Conservation (phyloP, 2,797 vertebrate genomes). For the Lophius americanus region DNA sequence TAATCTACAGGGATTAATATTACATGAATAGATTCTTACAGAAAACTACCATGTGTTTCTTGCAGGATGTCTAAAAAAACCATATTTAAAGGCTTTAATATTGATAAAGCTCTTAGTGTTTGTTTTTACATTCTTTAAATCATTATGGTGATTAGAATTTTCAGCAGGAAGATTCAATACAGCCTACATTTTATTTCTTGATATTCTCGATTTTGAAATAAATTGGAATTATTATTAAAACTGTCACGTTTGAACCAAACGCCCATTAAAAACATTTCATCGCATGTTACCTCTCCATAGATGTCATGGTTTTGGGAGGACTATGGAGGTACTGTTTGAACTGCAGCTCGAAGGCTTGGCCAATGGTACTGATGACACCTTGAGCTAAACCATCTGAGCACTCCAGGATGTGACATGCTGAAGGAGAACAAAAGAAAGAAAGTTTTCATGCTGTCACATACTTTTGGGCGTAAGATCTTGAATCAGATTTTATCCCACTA, state of each 20-base stretch:
- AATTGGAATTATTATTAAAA: neutral
- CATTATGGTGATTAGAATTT: neutral
- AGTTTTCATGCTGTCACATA: neutral
- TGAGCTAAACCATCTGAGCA: conserved; percentile 94
- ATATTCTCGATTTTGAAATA: neutral
- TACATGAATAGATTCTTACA: conserved; percentile 16
- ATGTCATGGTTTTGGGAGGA: conserved; percentile 87
- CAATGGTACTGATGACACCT: conserved; percentile 95
- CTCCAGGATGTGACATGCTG: conserved; percentile 98
- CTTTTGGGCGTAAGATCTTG: neutral
- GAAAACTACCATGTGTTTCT: conserved; percentile 32
- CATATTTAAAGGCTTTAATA: neutral
- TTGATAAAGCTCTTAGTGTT: neutral
- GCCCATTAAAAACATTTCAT: neutral
- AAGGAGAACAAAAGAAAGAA: conserved; percentile 17
- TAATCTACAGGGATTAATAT: conserved; percentile 24
- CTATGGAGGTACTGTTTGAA: conserved; percentile 98
- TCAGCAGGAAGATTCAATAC: neutral
- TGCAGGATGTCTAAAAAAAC: neutral
- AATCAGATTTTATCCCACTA: neutral
- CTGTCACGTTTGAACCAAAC: neutral
- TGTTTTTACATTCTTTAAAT: neutral
- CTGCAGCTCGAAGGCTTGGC: conserved; percentile 97
- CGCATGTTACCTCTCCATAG: conserved; percentile 86
- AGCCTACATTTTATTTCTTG: neutral